Conservation (phyloP, 2,797 vertebrate species). For the Acrocephalus scirpaceus region DNA sequence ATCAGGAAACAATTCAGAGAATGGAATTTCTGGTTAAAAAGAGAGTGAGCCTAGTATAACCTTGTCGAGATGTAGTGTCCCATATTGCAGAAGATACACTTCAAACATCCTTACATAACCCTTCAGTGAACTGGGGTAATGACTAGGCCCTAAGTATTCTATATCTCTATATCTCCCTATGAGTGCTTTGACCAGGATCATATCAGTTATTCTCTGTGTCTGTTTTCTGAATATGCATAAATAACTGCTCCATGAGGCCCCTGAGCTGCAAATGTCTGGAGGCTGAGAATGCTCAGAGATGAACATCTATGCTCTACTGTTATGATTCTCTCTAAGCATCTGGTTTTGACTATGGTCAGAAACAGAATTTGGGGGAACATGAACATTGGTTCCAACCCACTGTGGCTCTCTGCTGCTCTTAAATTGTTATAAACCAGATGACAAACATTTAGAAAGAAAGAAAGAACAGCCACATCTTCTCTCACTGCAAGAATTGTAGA, state of each 20-base stretch:
- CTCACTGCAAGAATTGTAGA: not conserved
- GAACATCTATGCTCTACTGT: not conserved
- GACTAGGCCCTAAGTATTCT: not conserved
- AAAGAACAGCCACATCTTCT: not conserved
- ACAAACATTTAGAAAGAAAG: not conserved
- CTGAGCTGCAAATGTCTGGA: not conserved
- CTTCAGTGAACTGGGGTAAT: not conserved
- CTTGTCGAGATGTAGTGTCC: not conserved
- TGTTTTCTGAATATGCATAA: not conserved
- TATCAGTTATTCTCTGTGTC: not conserved
- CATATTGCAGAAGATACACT: not conserved
- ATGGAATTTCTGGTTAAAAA: not conserved
- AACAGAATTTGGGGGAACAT: not conserved
- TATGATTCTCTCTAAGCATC: not conserved
- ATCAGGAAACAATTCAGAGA: not conserved
- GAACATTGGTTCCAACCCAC: not conserved
- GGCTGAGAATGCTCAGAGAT: not conserved
- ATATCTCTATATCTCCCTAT: not conserved
- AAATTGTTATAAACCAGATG: not conserved
- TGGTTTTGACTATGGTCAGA: not conserved
- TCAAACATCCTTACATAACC: not conserved
- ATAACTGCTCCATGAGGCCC: not conserved
- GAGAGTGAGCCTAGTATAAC: not conserved
- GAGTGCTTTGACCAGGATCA: not conserved
- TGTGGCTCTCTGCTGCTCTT: not conserved